phyloP scores from a whole-genome alignment of 2,113 vertebrate species.

The Tor tambroides region DNA sequence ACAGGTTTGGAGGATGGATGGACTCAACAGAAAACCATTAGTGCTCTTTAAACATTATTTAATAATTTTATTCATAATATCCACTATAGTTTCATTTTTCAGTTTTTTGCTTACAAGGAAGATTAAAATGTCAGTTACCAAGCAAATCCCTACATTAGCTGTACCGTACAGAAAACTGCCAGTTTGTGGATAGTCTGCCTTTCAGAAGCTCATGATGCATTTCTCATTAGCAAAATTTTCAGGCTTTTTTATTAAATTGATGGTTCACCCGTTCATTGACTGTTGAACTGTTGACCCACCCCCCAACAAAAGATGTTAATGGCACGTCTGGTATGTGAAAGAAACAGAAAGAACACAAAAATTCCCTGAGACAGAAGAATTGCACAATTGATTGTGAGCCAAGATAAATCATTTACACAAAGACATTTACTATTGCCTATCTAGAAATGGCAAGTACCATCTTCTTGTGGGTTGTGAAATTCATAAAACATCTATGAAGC shows the following conservation, averaged over 20 bases:
- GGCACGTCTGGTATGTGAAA: not conserved
- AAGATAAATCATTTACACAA: slow-evolving; percentile 46
- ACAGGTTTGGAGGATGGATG: not conserved
- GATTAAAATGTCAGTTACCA: not conserved
- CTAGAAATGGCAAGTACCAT: not conserved
- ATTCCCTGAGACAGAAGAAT: slow-evolving; percentile 9
- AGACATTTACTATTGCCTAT: not conserved
- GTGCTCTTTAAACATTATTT: not conserved
- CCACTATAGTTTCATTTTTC: not conserved
- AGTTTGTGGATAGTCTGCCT: not conserved
- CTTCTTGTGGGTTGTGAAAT: not conserved
- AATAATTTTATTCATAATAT: not conserved
- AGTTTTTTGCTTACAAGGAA: too few relatives aligned
- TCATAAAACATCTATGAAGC: not conserved
- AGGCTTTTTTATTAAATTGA: too few relatives aligned
- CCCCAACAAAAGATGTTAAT: not conserved
- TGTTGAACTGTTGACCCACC: not conserved
- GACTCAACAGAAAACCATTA: not conserved
- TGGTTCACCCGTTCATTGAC: not conserved
- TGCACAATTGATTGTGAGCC: not conserved
- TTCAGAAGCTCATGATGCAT: too few relatives aligned
- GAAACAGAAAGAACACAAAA: slow-evolving; percentile 18
- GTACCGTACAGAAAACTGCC: too few relatives aligned
- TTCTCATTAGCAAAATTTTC: not conserved
- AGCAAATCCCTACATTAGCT: not conserved